Percentiles rank a stretch among this genome's conserved stretches.
These are phyloP conservation scores for Dreissena rostriformis DNA, from an alignment of 1,140 invertebrate genomes.

Conservation along the genomic window DNA sequence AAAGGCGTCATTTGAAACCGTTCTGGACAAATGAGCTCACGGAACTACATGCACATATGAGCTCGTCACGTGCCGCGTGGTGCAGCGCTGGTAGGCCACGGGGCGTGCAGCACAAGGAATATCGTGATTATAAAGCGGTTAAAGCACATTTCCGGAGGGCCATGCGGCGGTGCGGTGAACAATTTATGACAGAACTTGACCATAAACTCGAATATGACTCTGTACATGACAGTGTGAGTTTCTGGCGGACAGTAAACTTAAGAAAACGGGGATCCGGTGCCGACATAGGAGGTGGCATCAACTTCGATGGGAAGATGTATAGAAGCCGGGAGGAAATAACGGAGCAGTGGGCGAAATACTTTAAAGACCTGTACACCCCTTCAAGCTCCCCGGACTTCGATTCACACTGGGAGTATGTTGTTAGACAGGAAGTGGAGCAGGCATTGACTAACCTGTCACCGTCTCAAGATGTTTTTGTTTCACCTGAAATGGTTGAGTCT, in stretches of 20 bases:
- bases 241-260: not conserved
- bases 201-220: conserved; percentile 1
- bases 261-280: too few relatives aligned
- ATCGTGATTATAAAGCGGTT: not conserved
- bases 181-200: not conserved
- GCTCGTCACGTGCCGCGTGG: not conserved
- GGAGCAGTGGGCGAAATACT: conserved; percentile 1
- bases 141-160: not conserved
- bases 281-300: not conserved
- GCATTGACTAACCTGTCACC: not conserved
- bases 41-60: not conserved
- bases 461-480: not conserved
- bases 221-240: not conserved
- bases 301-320: not conserved
- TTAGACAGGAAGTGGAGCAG: too few relatives aligned
- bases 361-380: conserved; percentile 24
- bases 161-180: conserved; percentile 1
- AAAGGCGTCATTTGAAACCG: not conserved
- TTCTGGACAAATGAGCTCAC: not conserved
- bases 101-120: not conserved
- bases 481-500: not conserved
- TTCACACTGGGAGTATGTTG: too few relatives aligned
- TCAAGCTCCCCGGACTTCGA: not conserved
- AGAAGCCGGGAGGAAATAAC: conserved; percentile 15
- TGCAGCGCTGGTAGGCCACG: not conserved